These are phyloP conservation scores for Trichogramma evanescens DNA, from an alignment of 2,888 invertebrate species.

Conservation along the genomic window DNA sequence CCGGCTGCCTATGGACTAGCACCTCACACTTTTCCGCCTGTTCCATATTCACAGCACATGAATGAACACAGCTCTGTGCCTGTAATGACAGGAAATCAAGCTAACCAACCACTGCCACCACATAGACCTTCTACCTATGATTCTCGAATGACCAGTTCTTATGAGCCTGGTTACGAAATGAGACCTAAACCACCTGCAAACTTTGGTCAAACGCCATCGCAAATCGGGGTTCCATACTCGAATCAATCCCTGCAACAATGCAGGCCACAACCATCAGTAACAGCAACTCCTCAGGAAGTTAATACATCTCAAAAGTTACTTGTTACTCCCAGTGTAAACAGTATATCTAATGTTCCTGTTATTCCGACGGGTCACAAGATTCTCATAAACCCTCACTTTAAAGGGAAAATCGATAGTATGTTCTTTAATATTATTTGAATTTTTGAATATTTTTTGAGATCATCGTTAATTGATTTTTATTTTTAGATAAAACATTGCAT, in stretches of 20 bases:
- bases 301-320: background rate
- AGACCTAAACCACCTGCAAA: too few relatives aligned
- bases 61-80: too few relatives aligned
- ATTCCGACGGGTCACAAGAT: slow-evolving; percentile 53
- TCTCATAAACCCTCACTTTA: slow-evolving; percentile 63
- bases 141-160: too few relatives aligned
- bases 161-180: too few relatives aligned
- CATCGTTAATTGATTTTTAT: background rate
- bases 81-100: too few relatives aligned
- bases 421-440: slow-evolving; percentile 3
- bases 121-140: too few relatives aligned
- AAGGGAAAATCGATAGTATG: slow-evolving; percentile 54
- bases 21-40: slow-evolving; percentile 3
- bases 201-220: too few relatives aligned
- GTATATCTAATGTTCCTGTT: slow-evolving; percentile 31
- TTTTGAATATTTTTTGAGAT: background rate
- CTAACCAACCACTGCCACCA: too few relatives aligned
- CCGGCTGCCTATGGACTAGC: slow-evolving; percentile 16
- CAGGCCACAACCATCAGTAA: slow-evolving; percentile 11
- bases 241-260: too few relatives aligned
- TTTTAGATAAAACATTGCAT: slow-evolving; percentile 29
- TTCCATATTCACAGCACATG: slow-evolving; percentile 15
- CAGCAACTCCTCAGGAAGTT: slow-evolving; percentile 16
- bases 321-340: slow-evolving; percentile 28
- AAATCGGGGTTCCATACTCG: too few relatives aligned